Evolutionary conservation across 2,888 invertebrate genomes (phyloP), one percentile per base, ranked within the genome.

Genomic region (Melanostoma scalare): DNA sequence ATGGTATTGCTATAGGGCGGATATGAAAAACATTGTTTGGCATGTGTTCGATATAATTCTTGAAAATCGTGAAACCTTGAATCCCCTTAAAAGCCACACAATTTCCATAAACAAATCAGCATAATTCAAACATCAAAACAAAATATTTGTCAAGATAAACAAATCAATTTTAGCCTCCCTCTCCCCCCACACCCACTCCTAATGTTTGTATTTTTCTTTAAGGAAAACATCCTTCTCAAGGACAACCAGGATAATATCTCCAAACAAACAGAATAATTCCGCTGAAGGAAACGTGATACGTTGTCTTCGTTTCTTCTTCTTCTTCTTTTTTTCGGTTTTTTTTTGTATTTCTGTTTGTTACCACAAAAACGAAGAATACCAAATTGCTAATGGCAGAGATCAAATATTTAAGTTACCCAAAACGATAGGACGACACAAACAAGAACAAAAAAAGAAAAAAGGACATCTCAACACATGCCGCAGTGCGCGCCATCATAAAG

Each of bases 251-350:
- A 71, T 42, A 58, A 67, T 55, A 72, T 60, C 52, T 10, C 30
- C 55, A 4, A 53, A 78, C 73, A 74, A 79, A 68, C 67, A 79
- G 61, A 68, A 61, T 68, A 61, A 73, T 74, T 79, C 36, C 42
- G 6, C 20, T 35, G 55, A 61, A 20, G 20, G 20, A 68, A 63
- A 68, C 63, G 74, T 74, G 79, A 79, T 50, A 79, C 42, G 40
- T 61, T 63, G 63, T 50, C 63, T 63, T 20, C 20, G 20, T 20
- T 20, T 20, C 20, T 20, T 20, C 20, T 50, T 50, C 6, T 30
- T 30, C 46, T 36, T 10, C n/a, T n/a, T 53, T 50, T 3, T 52
- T 52, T n/a, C 3, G 3, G 6, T 50, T 50, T 31, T 50, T 46
- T 46, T 61, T 46, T 60, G 31, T 20, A 20, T 72, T 56, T 10